Evolutionary conservation across 1,140 invertebrate genomes (phyloP).

Genomic region (Eriocheir sinensis): DNA sequence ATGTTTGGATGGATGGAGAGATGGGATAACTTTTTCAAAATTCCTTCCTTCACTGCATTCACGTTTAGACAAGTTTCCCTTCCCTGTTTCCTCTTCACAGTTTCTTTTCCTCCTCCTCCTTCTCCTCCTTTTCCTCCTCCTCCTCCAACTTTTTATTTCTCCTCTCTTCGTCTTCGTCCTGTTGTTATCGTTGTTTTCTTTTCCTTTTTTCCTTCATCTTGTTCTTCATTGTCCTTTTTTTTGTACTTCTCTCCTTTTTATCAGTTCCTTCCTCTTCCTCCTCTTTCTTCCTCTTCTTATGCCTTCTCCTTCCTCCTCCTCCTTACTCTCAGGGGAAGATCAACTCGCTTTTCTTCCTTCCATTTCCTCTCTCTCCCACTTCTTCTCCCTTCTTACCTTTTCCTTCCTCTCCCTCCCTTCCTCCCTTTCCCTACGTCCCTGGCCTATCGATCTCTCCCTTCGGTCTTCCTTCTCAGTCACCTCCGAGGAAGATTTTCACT

Average conservation of each 20-base stretch:
- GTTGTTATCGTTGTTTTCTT: not conserved
- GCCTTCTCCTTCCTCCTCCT: not conserved
- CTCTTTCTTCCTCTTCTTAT: not conserved
- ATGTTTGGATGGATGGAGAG: no score
- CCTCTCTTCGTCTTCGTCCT: not conserved
- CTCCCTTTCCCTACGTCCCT: not conserved
- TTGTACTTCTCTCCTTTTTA: not conserved
- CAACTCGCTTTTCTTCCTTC: not conserved
- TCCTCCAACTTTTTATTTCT: not conserved
- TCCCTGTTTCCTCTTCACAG: not conserved
- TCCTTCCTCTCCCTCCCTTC: not conserved
- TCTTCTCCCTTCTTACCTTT: not conserved
- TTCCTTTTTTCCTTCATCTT: not conserved
- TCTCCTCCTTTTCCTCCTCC: not conserved
- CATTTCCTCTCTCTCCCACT: not conserved
- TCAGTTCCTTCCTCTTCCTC: slow-evolving; percentile 20
- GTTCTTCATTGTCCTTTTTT: not conserved
- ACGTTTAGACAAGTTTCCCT: no score
- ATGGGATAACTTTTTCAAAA: no score
- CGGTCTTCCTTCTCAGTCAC: not conserved
- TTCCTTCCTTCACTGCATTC: no score
- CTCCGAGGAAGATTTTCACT: not conserved
- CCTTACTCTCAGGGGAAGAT: not conserved
- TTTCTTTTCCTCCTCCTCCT: not conserved
- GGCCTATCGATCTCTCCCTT: not conserved